Percentiles rank a stretch among this genome's conserved stretches.
Conservation (phyloP, 2,113 vertebrate species). For the Psilopsiagon aymara region DNA sequence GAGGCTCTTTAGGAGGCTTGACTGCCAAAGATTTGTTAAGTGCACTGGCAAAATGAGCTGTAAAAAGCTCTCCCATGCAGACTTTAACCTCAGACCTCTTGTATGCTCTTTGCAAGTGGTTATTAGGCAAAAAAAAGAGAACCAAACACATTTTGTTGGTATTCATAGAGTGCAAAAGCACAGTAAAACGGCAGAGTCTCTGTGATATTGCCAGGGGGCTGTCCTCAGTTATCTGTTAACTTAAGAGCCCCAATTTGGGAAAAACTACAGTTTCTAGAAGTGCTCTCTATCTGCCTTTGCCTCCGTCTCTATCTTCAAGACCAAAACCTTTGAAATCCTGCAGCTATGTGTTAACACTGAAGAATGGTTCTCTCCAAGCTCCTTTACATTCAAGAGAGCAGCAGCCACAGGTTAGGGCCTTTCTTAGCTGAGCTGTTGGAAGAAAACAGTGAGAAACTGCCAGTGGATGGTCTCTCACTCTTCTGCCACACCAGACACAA, state of each 20-base stretch:
- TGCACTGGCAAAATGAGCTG: not conserved
- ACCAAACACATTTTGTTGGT: not conserved
- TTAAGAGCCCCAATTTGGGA: not conserved
- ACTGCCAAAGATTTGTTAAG: not conserved
- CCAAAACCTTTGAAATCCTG: not conserved
- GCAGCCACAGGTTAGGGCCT: not conserved
- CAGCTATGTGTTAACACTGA: not conserved
- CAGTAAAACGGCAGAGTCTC: not conserved
- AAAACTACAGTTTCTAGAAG: not conserved
- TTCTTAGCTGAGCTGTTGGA: not conserved
- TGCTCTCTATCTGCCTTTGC: not conserved
- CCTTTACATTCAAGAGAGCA: fast-evolving
- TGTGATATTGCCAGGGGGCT: not conserved
- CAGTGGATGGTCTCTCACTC: not conserved
- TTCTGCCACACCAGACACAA: fast-evolving
- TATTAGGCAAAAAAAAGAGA: not conserved
- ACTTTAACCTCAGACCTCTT: not conserved
- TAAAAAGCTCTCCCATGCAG: not conserved
- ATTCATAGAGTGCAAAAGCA: not conserved
- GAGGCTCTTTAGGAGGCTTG: not conserved
- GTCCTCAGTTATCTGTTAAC: not conserved
- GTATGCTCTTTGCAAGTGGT: not conserved
- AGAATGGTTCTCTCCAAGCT: not conserved
- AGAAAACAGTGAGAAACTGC: not conserved
- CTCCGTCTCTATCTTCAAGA: not conserved